Evolutionary conservation across 2,888 invertebrate species (phyloP).

Genomic region (Clistopyga incitator): DNA sequence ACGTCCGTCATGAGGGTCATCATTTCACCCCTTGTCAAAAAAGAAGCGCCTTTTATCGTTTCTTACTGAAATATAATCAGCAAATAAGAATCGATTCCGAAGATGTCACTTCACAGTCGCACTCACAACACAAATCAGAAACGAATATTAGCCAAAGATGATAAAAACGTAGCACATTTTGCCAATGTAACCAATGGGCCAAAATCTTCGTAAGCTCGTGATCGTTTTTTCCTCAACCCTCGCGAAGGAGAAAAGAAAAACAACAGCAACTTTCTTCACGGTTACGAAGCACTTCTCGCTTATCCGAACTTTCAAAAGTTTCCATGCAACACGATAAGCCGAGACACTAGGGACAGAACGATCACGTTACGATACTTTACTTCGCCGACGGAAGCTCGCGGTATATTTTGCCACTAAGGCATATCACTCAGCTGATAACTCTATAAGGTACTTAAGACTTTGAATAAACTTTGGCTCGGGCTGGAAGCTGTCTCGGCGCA

Average conservation of each 20-base stretch:
- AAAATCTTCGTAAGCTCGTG: neutral
- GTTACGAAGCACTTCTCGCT: constrained; percentile 27
- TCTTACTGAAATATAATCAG: neutral
- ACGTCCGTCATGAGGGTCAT: constrained; percentile 83
- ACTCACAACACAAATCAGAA: constrained; percentile 33
- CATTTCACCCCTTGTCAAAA: constrained; percentile 76
- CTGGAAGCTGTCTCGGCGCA: neutral
- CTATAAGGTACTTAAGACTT: constrained; percentile 29
- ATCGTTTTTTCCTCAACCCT: neutral
- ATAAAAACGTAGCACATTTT: constrained; percentile 27
- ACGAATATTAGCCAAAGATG: constrained; percentile 3
- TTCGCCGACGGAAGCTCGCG: constrained; percentile 43
- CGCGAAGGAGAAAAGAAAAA: neutral
- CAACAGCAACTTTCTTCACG: constrained; percentile 37
- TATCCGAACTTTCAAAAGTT: neutral
- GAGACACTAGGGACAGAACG: constrained; percentile 4
- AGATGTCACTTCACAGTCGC: constrained; percentile 10
- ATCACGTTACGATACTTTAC: constrained; percentile 32
- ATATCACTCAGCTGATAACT: constrained; percentile 40
- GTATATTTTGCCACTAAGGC: constrained; percentile 5
- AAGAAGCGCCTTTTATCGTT: neutral
- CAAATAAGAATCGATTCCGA: neutral
- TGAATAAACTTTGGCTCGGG: constrained; percentile 2
- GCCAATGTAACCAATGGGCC: neutral
- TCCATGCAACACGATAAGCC: constrained; percentile 30